phyloP scores from a whole-genome alignment of 2,113 vertebrate genomes.

The Phyllostomus discolor region DNA sequence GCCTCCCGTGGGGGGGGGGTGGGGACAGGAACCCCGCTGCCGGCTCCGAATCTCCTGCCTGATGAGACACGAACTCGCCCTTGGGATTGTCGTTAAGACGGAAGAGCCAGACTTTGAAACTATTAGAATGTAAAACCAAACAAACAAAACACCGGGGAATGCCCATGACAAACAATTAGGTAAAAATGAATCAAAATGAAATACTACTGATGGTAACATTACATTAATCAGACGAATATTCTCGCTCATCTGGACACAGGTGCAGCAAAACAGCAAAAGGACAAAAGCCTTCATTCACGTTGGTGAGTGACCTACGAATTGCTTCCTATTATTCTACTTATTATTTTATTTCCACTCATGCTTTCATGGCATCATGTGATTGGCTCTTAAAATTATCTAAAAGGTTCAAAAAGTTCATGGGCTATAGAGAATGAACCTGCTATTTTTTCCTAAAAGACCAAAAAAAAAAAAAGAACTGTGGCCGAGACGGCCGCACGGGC shows the following conservation, averaged over 20 bases:
- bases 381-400: neutral
- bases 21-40: too few species aligned
- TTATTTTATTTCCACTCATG: neutral
- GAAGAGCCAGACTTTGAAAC: neutral
- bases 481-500: neutral
- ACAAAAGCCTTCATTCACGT: neutral
- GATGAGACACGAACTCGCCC: neutral
- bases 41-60: neutral
- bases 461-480: neutral
- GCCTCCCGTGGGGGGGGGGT: accelerated
- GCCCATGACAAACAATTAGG: neutral
- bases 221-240: neutral
- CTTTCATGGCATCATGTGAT: neutral
- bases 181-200: neutral
- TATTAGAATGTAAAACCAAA: too few species aligned
- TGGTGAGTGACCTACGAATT: neutral
- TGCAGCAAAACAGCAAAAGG: neutral
- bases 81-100: neutral
- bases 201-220: too few species aligned
- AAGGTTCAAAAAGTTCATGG: neutral
- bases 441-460: neutral
- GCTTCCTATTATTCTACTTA: neutral
- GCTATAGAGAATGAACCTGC: neutral
- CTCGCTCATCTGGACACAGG: too few species aligned
- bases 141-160: too few species aligned